Evolutionary conservation across 2,113 vertebrate species (phyloP), one percentile per base, ranked within the genome.

Genomic region (Phainopepla nitens): DNA sequence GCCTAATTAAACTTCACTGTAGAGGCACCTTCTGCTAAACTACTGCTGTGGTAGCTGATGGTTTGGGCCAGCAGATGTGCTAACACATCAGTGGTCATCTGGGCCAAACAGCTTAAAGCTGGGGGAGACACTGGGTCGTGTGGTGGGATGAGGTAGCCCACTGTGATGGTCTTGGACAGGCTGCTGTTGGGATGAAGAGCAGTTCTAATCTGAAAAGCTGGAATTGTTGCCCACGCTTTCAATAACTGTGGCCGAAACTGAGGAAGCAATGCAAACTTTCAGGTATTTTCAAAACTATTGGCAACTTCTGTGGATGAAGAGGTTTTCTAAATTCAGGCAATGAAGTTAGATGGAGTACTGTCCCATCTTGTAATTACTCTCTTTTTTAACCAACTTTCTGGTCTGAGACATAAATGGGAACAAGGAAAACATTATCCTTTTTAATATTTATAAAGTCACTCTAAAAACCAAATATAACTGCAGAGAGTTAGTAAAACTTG

Each of bases 211-310:
- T 72, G 82, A 72, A 82, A 71, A 71, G 17, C 19, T 33, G 49
- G 28, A 22, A 13, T 66, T 68, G 15, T 19, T 91, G 6, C 18
- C 60, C 8, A 13, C 0, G 0, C 7, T 66, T 54, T 11, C 16
- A 60, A 9, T 49, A 77, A 17, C 24, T 50, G 2, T 57, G 27
- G 20, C 15, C 65, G 35, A 88, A 73, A 77, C 1, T 28, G 20
- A 79, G 58, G n/a, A 66, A 54, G 11, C 8, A 25, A 4, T 39
- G 12, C 68, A 49, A 90, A 45, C 9, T 47, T 35, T 4, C 18
- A 39, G 29, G 7, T 73, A 11, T 15, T n/a, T 81, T 75, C 10
- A 71, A 66, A 78, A 8, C 29, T 7, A 10, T 29, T 10, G 57
- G 14, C 61, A 18, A 56, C 25, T 86, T 56, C 10, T 42, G 19